These are phyloP conservation scores for Octomys mimax DNA, from an alignment of 2,797 vertebrate genomes.

Conservation along the genomic window DNA sequence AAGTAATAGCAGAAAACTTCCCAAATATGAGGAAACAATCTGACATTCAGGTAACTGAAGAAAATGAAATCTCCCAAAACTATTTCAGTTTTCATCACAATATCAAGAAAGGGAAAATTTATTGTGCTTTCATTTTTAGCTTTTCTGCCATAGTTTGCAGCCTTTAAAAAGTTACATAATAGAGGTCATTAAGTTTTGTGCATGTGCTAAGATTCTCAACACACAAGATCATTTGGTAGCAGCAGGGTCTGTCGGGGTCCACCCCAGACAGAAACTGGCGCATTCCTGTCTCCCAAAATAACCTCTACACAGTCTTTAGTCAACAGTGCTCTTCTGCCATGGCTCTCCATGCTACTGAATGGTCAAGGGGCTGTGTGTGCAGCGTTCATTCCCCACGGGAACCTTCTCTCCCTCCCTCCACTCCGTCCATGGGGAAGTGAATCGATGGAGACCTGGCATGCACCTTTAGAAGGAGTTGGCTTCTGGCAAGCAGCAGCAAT, in stretches of 20 bases:
- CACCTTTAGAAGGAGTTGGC: background rate
- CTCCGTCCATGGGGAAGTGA: conserved; percentile 22
- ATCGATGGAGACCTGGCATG: background rate
- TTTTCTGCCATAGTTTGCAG: background rate
- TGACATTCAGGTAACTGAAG: too few species aligned
- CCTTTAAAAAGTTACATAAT: conserved; percentile 46
- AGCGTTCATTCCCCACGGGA: conserved; percentile 28
- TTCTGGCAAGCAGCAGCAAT: background rate
- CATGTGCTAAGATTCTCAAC: conserved; percentile 23
- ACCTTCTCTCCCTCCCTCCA: background rate
- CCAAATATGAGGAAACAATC: too few species aligned
- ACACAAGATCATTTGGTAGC: background rate
- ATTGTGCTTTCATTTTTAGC: conserved; percentile 31
- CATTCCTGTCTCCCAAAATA: background rate
- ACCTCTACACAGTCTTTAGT: background rate
- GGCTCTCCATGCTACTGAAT: background rate
- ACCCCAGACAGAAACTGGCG: background rate
- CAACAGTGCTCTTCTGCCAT: conserved; percentile 30
- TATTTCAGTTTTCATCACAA: conserved; percentile 45
- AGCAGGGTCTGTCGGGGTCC: background rate
- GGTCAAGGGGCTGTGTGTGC: background rate
- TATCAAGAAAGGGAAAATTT: conserved; percentile 38
- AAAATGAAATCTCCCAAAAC: conserved; percentile 48
- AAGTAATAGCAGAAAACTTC: too few species aligned
- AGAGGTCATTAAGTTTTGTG: conserved; percentile 23